Conservation (phyloP, 2,113 vertebrate species). For the Paraplagusia blochii region DNA sequence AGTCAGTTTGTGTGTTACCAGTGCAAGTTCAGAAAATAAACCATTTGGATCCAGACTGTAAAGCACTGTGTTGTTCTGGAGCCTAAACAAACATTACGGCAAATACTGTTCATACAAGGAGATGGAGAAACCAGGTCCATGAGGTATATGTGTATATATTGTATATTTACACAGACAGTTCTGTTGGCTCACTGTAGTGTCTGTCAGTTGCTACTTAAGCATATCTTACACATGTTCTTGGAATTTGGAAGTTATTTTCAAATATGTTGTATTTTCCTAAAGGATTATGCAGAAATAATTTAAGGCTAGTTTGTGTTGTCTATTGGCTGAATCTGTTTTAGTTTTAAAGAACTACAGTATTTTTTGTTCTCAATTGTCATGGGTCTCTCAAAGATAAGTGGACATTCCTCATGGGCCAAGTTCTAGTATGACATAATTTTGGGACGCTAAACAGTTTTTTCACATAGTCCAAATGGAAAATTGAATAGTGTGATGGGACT, state of each 20-base stretch:
- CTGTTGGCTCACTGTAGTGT: background rate
- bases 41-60: conserved; percentile 30
- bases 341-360: background rate
- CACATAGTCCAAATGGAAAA: too few relatives aligned
- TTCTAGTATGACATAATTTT: too few relatives aligned
- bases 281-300: too few relatives aligned
- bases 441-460: too few relatives aligned
- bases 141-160: background rate
- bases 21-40: conserved; percentile 17
- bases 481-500: too few relatives aligned
- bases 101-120: conserved; percentile 14
- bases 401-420: too few relatives aligned
- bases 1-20: conserved; percentile 2
- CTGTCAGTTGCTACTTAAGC: background rate
- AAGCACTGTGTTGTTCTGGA: conserved; percentile 8
- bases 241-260: too few relatives aligned
- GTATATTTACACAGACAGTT: background rate
- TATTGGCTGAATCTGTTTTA: too few relatives aligned
- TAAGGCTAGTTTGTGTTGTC: too few relatives aligned
- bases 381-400: background rate
- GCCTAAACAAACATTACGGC: conserved; percentile 31
- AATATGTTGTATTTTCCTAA: too few relatives aligned
- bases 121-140: conserved; percentile 29
- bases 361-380: background rate
- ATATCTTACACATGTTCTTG: background rate